Conservation (phyloP, 2,797 vertebrate genomes). For the Natrix natrix region DNA sequence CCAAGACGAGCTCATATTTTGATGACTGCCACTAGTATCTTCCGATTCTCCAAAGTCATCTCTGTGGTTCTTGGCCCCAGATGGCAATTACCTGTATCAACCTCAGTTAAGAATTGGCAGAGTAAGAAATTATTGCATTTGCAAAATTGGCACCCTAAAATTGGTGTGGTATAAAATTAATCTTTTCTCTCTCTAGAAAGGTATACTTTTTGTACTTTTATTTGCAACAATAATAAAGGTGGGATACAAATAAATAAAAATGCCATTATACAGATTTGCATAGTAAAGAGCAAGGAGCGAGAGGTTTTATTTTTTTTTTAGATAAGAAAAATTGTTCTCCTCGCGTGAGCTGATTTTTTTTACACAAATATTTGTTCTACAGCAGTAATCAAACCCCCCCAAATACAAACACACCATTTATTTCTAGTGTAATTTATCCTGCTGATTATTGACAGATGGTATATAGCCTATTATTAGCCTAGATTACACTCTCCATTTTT, state of each 20-base stretch:
- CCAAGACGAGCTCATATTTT: not conserved
- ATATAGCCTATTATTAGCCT: slow-evolving; percentile 42
- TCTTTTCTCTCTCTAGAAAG: not conserved
- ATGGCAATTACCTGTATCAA: not conserved
- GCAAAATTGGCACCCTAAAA: not conserved
- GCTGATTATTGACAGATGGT: slow-evolving; percentile 41
- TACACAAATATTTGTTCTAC: slow-evolving; percentile 47
- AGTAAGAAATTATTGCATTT: not conserved
- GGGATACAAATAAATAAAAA: not conserved
- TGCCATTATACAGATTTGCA: not conserved
- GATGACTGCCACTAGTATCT: not conserved
- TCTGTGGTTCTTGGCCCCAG: not conserved
- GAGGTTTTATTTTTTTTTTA: not conserved
- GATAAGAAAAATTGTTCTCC: too few species aligned
- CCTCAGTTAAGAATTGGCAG: not conserved
- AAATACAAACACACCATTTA: slow-evolving; percentile 40
- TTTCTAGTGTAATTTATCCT: slow-evolving; percentile 44
- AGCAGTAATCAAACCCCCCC: slow-evolving; percentile 14
- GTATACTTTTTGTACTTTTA: not conserved
- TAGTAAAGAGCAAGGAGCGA: not conserved
- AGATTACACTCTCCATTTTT: slow-evolving; percentile 51
- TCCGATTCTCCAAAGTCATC: not conserved
- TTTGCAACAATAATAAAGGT: too few species aligned
- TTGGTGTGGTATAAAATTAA: not conserved
- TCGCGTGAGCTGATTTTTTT: not conserved